A percentile compares a stretch with the other conserved stretches of the same genome.
Conservation (phyloP, 2,113 vertebrate genomes). For the Chaetodon auriga region DNA sequence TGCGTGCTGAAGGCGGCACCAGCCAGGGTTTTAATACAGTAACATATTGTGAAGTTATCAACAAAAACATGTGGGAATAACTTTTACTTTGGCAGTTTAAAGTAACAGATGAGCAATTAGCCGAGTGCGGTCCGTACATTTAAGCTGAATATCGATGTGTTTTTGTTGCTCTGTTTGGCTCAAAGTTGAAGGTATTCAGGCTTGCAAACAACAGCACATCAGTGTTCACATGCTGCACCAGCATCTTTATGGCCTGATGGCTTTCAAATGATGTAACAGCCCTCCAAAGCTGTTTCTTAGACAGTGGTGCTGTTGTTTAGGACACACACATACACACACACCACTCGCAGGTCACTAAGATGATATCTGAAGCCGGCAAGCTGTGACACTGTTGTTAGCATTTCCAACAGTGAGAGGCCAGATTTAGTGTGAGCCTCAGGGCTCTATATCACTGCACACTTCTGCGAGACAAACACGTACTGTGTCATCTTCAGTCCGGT, state of each 20-base stretch:
- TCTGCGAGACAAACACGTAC: background rate
- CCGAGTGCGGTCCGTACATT: background rate
- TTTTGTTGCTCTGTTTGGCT: background rate
- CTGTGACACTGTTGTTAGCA: conserved; percentile 43
- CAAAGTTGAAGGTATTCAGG: background rate
- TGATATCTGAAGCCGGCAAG: conserved; percentile 45
- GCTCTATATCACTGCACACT: background rate
- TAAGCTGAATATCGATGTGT: background rate
- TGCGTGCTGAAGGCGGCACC: background rate
- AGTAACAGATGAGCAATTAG: background rate
- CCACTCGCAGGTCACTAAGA: conserved; percentile 13
- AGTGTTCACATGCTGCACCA: background rate
- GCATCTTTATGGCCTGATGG: conserved; percentile 15
- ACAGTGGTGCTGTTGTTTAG: background rate
- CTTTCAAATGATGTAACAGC: conserved; percentile 8
- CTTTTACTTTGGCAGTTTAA: background rate
- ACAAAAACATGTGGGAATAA: background rate
- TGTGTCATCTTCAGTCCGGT: conserved; percentile 48
- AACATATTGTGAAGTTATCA: background rate
- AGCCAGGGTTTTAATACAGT: background rate
- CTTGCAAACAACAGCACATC: background rate
- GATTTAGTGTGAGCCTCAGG: conserved; percentile 44
- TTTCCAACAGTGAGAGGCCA: conserved; percentile 41
- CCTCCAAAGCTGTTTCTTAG: background rate
- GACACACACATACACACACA: conserved; percentile 3